Evolutionary conservation across 2,888 invertebrate species (phyloP).

Genomic region (Pherbina coryleti): DNA sequence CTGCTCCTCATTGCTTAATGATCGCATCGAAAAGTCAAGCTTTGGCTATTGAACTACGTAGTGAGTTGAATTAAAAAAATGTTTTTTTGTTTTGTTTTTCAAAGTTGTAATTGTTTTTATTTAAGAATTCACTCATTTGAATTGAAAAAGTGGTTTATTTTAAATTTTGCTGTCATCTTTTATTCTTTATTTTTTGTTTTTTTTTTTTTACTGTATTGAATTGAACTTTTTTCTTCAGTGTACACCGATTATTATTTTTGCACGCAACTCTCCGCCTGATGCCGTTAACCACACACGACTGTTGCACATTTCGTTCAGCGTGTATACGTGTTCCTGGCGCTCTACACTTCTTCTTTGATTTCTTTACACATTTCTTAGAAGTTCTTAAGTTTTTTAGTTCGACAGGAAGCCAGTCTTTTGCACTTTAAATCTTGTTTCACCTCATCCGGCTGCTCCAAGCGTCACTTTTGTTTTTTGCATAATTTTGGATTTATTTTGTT

Average conservation of each 20-base stretch:
- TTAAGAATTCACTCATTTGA: neutral
- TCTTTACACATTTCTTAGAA: neutral
- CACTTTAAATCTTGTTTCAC: neutral
- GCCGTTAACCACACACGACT: too few relatives aligned
- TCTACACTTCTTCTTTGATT: conserved; percentile 37
- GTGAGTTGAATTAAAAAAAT: neutral
- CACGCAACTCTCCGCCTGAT: too few relatives aligned
- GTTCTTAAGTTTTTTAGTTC: neutral
- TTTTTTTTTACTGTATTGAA: neutral
- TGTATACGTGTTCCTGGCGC: neutral
- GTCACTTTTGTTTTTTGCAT: neutral
- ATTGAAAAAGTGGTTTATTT: neutral
- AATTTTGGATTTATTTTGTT: neutral
- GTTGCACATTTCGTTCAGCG: neutral
- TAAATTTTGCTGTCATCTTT: neutral
- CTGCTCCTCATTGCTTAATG: neutral
- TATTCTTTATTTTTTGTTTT: conserved; percentile 7
- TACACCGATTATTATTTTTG: neutral
- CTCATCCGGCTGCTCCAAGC: too few relatives aligned
- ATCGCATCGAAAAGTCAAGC: neutral
- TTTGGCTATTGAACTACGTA: conserved; percentile 3
- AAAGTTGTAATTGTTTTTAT: neutral
- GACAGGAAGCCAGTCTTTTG: neutral
- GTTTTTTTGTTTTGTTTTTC: neutral
- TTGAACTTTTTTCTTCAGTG: neutral